These are phyloP conservation scores for Vireo altiloquus DNA, from an alignment of 2,113 vertebrate species.

Conservation along the genomic window DNA sequence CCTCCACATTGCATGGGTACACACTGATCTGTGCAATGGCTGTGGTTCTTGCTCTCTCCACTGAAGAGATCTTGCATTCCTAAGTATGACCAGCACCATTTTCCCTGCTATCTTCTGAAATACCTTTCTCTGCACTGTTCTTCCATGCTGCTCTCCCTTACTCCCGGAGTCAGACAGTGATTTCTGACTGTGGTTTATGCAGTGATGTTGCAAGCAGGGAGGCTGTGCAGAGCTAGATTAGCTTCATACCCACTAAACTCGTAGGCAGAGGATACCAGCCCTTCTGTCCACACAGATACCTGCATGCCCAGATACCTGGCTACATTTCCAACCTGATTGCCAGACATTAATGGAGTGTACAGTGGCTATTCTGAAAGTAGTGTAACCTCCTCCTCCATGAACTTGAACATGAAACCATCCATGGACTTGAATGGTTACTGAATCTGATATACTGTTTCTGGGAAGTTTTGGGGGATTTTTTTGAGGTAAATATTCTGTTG, in stretches of 20 bases:
- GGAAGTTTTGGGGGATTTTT: too few relatives aligned
- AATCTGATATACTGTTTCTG: neutral
- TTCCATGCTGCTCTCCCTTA: neutral
- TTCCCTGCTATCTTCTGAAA: neutral
- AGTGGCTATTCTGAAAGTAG: slow-evolving; percentile 31
- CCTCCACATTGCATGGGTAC: fast-evolving
- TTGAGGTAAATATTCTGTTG: neutral
- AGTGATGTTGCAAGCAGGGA: neutral
- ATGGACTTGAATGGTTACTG: neutral
- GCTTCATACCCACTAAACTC: neutral
- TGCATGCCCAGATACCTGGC: neutral
- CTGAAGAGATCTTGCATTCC: neutral
- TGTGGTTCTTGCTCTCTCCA: neutral
- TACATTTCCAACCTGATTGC: neutral
- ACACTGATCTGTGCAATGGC: neutral
- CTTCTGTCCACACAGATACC: neutral
- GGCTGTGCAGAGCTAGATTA: neutral
- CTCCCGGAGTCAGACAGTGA: fast-evolving
- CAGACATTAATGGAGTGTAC: neutral
- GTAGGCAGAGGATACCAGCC: neutral
- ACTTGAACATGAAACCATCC: neutral
- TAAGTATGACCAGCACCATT: neutral
- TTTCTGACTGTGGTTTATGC: neutral
- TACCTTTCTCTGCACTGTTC: neutral
- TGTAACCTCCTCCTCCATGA: neutral